phyloP scores from a whole-genome alignment of 2,888 invertebrate species.

The Microchrysa polita region DNA sequence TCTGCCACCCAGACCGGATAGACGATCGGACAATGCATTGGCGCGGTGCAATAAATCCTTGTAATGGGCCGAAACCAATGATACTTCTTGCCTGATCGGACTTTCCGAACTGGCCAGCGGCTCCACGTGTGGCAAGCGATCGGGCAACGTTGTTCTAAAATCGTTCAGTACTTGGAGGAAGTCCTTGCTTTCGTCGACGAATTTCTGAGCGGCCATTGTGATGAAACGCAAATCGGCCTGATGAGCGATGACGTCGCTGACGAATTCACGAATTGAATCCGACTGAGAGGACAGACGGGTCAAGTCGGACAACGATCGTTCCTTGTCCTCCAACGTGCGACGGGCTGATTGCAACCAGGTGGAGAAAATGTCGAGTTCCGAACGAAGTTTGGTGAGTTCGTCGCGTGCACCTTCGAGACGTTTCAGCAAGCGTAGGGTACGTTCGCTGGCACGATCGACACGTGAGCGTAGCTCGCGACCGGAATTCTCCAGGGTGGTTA shows the following conservation, averaged over 20 bases:
- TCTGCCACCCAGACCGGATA: slow-evolving; percentile 80
- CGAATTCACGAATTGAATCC: slow-evolving; percentile 87
- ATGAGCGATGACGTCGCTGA: slow-evolving; percentile 93
- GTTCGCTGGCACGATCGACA: slow-evolving; percentile 83
- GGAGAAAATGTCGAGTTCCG: slow-evolving; percentile 82
- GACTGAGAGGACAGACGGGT: slow-evolving; percentile 75
- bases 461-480: slow-evolving; percentile 84
- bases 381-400: slow-evolving; percentile 86
- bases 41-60: slow-evolving; percentile 84
- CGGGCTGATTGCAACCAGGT: slow-evolving; percentile 86
- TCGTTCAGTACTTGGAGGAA: slow-evolving; percentile 85
- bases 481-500: slow-evolving; percentile 85
- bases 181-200: slow-evolving; percentile 94
- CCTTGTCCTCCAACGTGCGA: slow-evolving; percentile 84
- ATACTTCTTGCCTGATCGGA: slow-evolving; percentile 80
- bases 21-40: slow-evolving; percentile 82
- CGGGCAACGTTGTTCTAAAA: slow-evolving; percentile 84
- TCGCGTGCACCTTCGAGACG: slow-evolving; percentile 82
- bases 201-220: slow-evolving; percentile 95
- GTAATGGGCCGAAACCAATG: slow-evolving; percentile 80
- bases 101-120: slow-evolving; percentile 76
- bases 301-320: slow-evolving; percentile 80
- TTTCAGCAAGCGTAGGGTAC: slow-evolving; percentile 80
- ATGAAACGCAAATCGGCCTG: slow-evolving; percentile 96
- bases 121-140: slow-evolving; percentile 82